Conservation (phyloP, 2,888 invertebrate genomes). For the Sminthurinus aureus region DNA sequence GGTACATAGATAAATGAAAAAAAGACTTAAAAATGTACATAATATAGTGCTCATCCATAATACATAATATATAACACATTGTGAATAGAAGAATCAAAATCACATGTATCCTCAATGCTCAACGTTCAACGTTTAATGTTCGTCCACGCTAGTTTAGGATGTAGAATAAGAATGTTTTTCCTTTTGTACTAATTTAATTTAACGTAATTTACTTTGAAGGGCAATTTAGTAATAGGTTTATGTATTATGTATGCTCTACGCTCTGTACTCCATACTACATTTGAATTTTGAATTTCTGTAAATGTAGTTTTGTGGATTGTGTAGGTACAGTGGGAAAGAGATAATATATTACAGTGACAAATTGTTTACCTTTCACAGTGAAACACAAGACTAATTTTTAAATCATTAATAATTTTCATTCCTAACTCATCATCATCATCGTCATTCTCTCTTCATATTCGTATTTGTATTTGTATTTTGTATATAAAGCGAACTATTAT, state of each 20-base stretch:
- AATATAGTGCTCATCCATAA: too few species aligned
- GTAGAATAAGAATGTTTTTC: neutral
- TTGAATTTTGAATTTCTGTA: neutral
- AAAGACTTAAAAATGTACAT: too few species aligned
- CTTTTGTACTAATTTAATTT: slow-evolving; percentile 1
- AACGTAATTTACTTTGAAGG: neutral
- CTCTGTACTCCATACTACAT: too few species aligned
- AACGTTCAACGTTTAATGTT: neutral
- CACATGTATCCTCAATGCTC: neutral
- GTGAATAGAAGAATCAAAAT: neutral
- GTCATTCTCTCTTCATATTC: neutral
- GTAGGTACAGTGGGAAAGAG: neutral
- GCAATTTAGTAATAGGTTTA: neutral
- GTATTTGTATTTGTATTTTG: too few species aligned
- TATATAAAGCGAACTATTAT: too few species aligned
- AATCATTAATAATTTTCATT: slow-evolving; percentile 27
- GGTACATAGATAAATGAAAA: neutral
- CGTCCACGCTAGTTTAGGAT: neutral
- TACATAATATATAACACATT: too few species aligned
- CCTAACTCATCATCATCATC: neutral
- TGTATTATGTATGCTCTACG: too few species aligned
- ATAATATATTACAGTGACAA: slow-evolving; percentile 27
- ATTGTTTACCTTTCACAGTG: slow-evolving; percentile 27
- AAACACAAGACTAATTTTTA: slow-evolving; percentile 29
- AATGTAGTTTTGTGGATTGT: too few species aligned